phyloP scores from a whole-genome alignment of 2,888 invertebrate species.

The Scaptomyza cyrtandrae region DNA sequence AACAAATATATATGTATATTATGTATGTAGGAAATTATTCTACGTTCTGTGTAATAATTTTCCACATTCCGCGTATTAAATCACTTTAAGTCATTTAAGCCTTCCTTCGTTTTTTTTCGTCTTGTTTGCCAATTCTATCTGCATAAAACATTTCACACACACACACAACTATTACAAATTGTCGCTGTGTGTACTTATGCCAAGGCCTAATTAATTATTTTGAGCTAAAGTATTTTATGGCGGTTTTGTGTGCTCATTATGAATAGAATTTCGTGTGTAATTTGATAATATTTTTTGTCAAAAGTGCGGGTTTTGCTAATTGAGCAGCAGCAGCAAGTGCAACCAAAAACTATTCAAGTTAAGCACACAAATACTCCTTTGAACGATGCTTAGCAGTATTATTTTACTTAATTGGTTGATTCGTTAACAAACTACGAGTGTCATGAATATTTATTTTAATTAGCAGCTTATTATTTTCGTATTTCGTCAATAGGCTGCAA shows the following conservation, averaged over 20 bases:
- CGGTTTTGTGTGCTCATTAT: slow-evolving; percentile 40
- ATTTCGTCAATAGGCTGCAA: not conserved
- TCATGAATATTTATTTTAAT: no score
- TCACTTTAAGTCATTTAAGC: slow-evolving; percentile 36
- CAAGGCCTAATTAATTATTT: slow-evolving; percentile 45
- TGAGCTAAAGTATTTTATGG: slow-evolving; percentile 9
- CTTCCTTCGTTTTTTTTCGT: not conserved
- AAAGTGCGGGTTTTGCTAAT: slow-evolving; percentile 46
- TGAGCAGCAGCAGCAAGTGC: slow-evolving; percentile 20
- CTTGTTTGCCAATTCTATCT: not conserved
- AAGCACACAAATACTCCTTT: slow-evolving; percentile 6
- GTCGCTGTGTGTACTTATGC: slow-evolving; percentile 31
- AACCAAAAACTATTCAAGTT: slow-evolving; percentile 10
- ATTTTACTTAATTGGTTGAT: not conserved
- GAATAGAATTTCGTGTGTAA: slow-evolving; percentile 36
- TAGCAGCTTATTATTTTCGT: not conserved
- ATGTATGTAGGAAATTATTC: not conserved
- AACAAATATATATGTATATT: slow-evolving; percentile 8
- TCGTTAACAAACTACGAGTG: no score
- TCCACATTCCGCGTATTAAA: slow-evolving; percentile 27
- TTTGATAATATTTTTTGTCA: slow-evolving; percentile 14
- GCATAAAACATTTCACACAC: not conserved
- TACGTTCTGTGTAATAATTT: slow-evolving; percentile 10
- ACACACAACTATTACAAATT: slow-evolving; percentile 26
- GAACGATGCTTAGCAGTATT: not conserved